Conservation (phyloP, 2,113 vertebrate species). For the Hypomesus transpacificus region DNA sequence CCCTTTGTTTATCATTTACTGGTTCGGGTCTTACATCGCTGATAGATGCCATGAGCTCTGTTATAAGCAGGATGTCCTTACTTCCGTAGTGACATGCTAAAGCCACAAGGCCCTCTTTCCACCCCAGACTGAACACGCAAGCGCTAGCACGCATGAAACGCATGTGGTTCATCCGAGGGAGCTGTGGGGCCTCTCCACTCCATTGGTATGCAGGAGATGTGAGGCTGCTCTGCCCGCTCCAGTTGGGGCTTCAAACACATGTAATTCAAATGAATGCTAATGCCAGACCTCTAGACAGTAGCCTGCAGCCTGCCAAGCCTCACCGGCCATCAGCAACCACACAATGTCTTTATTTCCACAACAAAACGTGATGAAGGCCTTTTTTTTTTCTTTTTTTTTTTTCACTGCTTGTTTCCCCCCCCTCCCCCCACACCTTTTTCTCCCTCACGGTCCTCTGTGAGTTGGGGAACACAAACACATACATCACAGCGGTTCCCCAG, state of each 20-base stretch:
- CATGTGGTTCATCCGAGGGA: no score
- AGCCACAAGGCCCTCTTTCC: conserved; percentile 33
- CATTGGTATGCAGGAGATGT: conserved; percentile 10
- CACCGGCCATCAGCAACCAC: conserved; percentile 6
- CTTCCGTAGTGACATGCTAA: conserved; percentile 60
- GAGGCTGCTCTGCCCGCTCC: neutral
- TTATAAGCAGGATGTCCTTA: conserved; percentile 8
- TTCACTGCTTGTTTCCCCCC: neutral
- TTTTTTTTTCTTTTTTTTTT: neutral
- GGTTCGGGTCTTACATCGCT: no score
- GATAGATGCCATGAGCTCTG: neutral
- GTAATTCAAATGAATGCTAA: conserved; percentile 47
- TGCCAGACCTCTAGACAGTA: conserved; percentile 22
- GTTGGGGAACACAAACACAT: neutral
- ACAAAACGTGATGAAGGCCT: neutral
- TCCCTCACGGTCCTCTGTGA: neutral
- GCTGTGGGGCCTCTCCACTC: neutral
- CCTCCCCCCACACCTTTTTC: neutral
- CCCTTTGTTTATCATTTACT: no score
- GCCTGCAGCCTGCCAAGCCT: conserved; percentile 4
- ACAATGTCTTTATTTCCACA: conserved; percentile 22
- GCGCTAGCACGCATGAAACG: no score
- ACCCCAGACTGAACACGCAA: no score
- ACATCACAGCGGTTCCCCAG: conserved; percentile 6
- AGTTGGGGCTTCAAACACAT: conserved; percentile 31